These are phyloP conservation scores for Calcarius ornatus DNA, from an alignment of 2,113 vertebrate genomes.

Conservation along the genomic window DNA sequence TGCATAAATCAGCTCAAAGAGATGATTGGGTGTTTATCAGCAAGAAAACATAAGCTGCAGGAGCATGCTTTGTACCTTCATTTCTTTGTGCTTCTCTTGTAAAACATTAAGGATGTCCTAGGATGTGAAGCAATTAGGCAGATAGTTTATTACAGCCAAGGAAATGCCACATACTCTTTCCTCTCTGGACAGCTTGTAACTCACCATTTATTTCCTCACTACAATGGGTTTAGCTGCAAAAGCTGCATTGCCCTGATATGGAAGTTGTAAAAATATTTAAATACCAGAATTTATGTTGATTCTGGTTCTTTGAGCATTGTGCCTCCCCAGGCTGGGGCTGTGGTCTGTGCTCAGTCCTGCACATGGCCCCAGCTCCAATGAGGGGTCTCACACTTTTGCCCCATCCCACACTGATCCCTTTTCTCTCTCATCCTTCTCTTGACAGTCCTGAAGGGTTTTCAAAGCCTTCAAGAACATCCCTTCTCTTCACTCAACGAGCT, in stretches of 20 bases:
- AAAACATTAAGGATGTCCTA: constrained; percentile 35
- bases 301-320: not conserved
- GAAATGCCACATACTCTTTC: constrained; percentile 3
- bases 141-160: constrained; percentile 15
- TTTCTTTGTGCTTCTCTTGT: constrained; percentile 32
- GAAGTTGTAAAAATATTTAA: not conserved
- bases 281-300: not conserved
- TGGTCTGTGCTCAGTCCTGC: not conserved
- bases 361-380: accelerated
- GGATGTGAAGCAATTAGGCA: constrained; percentile 39
- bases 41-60: constrained; percentile 3
- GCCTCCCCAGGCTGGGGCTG: not conserved
- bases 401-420: not conserved
- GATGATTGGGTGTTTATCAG: constrained; percentile 28
- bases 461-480: not conserved
- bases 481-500: not conserved
- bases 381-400: not conserved
- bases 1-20: constrained; percentile 21
- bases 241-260: constrained; percentile 6
- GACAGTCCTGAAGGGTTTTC: not conserved
- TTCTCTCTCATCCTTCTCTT: not conserved
- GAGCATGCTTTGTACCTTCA: not conserved
- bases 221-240: not conserved
- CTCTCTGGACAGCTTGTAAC: constrained; percentile 3
- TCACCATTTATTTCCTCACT: constrained; percentile 1